phyloP scores from a whole-genome alignment of 2,113 vertebrate species.

The Loxodonta africana region DNA sequence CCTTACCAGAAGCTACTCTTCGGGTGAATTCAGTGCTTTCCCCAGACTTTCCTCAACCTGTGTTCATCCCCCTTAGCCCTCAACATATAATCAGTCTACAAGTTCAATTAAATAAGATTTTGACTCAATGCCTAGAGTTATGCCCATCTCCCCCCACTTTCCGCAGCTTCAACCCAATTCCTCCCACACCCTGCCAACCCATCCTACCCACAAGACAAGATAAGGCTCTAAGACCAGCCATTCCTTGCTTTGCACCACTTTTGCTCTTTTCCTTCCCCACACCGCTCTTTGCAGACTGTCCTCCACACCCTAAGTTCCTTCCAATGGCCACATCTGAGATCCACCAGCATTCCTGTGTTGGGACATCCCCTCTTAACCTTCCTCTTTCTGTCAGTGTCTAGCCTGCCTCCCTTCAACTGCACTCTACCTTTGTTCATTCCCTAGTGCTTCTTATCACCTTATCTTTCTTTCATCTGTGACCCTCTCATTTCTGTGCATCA shows the following conservation, averaged over 20 bases:
- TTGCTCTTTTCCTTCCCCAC: background rate
- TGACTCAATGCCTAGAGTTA: background rate
- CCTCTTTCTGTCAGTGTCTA: background rate
- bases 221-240: background rate
- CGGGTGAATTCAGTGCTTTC: background rate
- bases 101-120: background rate
- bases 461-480: too few species aligned
- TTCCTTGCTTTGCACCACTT: background rate
- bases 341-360: background rate
- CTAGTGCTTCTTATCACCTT: too few species aligned
- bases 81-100: background rate
- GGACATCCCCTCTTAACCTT: background rate
- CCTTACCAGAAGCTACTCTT: background rate
- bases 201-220: background rate
- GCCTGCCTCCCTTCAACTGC: background rate
- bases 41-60: background rate
- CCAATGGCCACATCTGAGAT: background rate
- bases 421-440: background rate
- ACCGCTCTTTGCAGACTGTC: background rate
- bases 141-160: background rate
- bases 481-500: background rate
- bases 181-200: background rate
- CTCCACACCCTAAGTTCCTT: background rate
- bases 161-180: background rate
- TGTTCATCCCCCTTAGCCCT: background rate